phyloP scores from a whole-genome alignment of 2,888 invertebrate genomes.

The Macrophya annulata region DNA sequence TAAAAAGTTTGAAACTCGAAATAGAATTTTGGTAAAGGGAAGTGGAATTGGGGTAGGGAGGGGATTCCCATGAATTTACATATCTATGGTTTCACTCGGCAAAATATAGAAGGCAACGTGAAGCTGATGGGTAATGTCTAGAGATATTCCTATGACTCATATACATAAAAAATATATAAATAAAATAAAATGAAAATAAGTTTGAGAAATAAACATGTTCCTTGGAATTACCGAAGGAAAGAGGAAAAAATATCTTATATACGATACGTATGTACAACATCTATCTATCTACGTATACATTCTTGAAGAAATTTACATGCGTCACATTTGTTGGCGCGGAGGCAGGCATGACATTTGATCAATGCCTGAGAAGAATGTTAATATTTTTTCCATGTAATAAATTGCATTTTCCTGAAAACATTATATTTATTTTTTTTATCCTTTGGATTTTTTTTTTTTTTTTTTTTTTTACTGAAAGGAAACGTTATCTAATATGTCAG shows the following conservation, averaged over 20 bases:
- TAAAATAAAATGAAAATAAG: neutral
- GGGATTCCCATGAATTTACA: constrained; percentile 70
- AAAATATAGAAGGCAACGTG: constrained; percentile 21
- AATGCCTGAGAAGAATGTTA: neutral
- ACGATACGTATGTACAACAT: neutral
- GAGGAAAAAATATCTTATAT: neutral
- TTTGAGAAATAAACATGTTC: constrained; percentile 20
- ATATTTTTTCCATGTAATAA: neutral
- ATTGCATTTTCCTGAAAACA: neutral
- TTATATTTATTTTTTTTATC: too few relatives aligned
- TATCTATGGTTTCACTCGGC: constrained; percentile 66
- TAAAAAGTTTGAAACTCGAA: constrained; percentile 53
- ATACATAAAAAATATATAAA: too few relatives aligned
- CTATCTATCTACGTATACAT: too few relatives aligned
- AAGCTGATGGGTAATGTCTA: constrained; percentile 19
- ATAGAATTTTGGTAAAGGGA: neutral
- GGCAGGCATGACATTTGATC: neutral
- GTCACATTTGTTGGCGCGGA: neutral
- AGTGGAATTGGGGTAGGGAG: constrained; percentile 32
- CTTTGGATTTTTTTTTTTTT: too few relatives aligned
- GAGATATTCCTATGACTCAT: constrained; percentile 1
- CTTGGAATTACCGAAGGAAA: constrained; percentile 16
- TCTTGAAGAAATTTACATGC: constrained; percentile 2
- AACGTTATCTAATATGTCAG: constrained; percentile 17
- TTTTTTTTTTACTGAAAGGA: neutral